Base-by-base conservation (phyloP, 2,113 vertebrate species). In the Anguilla rostrata region DNA sequence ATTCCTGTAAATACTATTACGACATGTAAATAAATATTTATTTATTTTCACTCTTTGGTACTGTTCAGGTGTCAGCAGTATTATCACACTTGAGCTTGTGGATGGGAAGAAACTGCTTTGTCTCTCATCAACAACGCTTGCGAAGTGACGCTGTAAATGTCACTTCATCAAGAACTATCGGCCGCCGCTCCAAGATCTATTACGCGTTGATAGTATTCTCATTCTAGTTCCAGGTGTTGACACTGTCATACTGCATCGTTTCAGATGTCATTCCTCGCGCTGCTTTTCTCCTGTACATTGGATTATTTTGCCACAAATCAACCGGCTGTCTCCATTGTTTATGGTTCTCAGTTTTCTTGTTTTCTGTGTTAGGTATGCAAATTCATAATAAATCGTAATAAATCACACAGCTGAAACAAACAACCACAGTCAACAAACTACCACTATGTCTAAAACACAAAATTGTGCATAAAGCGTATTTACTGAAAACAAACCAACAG, bases 201-300 rank as follows among this genome's bases (percentile, higher is more conserved):
- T 75, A 75, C n/a, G 71, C 12, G n/a, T 1, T n/a, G 71, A 34
- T 75, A 75, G 71, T 75, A 34, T 75, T 75, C 71, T 75, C 71
- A 34, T 29, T 75, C 6, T 34, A 75, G 71, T 75, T 75, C 71
- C 71, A 75, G 71, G n/a, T 75, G 71, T 75, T 75, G 71, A 75
- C 71, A 75, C 71, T 75, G 71, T 75, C 71, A 75, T 75, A 75
- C 26, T 75, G 71, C 71, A 75, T 75, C 71, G 71, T 26, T 75
- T 75, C 71, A 34, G 71, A 75, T 75, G 71, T 75, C 71, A 75
- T 75, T 34, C 71, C 71, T 75, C 11, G n/a, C 2, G 26, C 12
- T 75, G n/a, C 71, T 34, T 75, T 29, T n/a, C 71, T 75, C 26
- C n/a, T 75, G 71, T 34, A 34, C 71, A n/a, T 75, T 29, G 71